A percentile compares a stretch with the other conserved stretches of the same genome.
Evolutionary conservation across 2,113 vertebrate genomes (phyloP).

Genomic region (Misgurnus anguillicaudatus): DNA sequence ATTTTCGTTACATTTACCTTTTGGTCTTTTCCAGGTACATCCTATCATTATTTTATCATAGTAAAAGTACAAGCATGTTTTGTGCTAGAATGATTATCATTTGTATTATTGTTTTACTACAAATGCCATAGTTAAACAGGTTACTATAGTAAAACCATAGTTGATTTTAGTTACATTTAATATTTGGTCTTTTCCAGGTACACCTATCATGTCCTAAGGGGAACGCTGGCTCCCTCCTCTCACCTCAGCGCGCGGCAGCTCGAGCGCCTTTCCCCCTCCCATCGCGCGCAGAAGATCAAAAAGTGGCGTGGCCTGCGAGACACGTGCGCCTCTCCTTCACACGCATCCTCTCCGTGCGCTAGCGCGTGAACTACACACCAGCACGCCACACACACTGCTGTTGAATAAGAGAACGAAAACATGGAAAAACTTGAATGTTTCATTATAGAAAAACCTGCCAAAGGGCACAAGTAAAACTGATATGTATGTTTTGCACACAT

Average conservation of each 20-base stretch:
- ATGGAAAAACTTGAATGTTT: constrained; percentile 1
- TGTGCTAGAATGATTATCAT: too few relatives aligned
- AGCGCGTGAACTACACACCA: constrained; percentile 12
- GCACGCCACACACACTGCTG: background rate
- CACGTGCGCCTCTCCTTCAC: constrained; percentile 55
- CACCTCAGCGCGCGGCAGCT: constrained; percentile 79
- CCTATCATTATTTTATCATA: too few relatives aligned
- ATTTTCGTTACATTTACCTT: too few relatives aligned
- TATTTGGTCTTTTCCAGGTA: constrained; percentile 73
- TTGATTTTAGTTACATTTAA: too few relatives aligned
- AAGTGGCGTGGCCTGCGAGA: constrained; percentile 73
- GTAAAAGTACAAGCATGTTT: too few relatives aligned
- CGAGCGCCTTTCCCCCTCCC: constrained; percentile 74
- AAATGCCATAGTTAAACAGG: too few relatives aligned
- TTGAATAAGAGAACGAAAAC: background rate
- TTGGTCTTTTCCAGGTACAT: too few relatives aligned
- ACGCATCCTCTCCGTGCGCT: constrained; percentile 44
- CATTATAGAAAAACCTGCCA: background rate
- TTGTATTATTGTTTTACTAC: too few relatives aligned
- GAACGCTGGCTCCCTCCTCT: constrained; percentile 75
- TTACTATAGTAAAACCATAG: too few relatives aligned
- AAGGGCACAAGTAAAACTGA: background rate
- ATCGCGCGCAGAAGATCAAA: constrained; percentile 75
- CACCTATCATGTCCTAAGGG: constrained; percentile 78
- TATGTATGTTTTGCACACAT: background rate